Base-by-base conservation (phyloP, 2,888 invertebrate genomes). In the Melanostoma scalare region DNA sequence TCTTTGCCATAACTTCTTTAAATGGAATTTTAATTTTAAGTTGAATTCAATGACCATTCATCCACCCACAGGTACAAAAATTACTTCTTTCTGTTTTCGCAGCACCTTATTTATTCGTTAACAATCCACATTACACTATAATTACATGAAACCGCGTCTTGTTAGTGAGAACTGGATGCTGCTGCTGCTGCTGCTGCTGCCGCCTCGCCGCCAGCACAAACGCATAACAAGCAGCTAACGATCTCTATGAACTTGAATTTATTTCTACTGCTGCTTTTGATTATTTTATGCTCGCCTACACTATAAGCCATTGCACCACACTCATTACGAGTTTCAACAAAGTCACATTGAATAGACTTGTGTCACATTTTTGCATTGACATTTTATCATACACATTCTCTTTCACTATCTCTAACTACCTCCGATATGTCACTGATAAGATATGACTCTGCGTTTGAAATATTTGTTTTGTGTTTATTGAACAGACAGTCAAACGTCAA, bases 141-240 rank as follows among this genome's bases (percentile, higher is more conserved):
- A 82, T 82, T 82, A 77, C 77, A 82, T 69, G 63, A 46, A 20
- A 76, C 73, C 63, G 69, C 63, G 73, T 77, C 82, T 82, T 77
- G 81, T 82, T 81, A 72, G 61, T 58, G 46, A 72, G 76, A 55
- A 50, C 42, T 55, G 35, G 44, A 36, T 50, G 30, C 71, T 40
- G 50, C 48, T 10, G 6, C 30, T 40, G 50, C 48, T 10, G 6
- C 30, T 42, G 8, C 31, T 53, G 44, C 48, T 44, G 35, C 56
- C 30, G 35, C 33, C 44, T 3, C 63, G 36, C 53, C 55, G 46
- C 30, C 68, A 40, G 40, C 69, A 48, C 4, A 40, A 50, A 50
- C 52, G 46, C 80, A 80, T 82, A 82, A 82, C 82, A 82, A 82
- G 82, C 82, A 73, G 77, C 68, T 82, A 77, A 82, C 69, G 69